Base-by-base conservation (phyloP, 2,888 invertebrate genomes). In the Campoletis raptor region DNA sequence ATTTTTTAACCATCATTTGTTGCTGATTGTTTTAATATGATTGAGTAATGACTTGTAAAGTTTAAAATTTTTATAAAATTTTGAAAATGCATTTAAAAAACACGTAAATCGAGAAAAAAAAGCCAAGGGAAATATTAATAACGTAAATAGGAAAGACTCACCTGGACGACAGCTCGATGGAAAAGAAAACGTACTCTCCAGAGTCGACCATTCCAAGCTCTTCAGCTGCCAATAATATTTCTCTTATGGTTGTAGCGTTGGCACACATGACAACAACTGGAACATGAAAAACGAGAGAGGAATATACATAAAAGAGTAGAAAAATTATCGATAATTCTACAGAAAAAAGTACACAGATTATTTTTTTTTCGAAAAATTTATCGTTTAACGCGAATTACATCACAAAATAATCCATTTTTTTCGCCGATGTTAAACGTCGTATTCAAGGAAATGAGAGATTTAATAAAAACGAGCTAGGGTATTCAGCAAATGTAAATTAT, bases 111-210 rank as follows among this genome's bases (percentile, higher is more conserved):
- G 18, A 42, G 18, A 54, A 21, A 74, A 74, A 40, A 64, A 42
- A 52, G 12, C 8, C n/a, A 36, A 48, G 15, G 7, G 21, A n/a
- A 12, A 30, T 6, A 54, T 36, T n/a, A 66, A 9, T 52, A 18
- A 9, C 10, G 5, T 15, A 6, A 72, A 24, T 10, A 7, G 52
- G 10, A 18, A n/a, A 64, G 37, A 84, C 97, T 96, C 95, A 99
- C 99, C 98, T 98, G 89, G 98, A 98, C 94, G 98, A 99, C 54
- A 99, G 96, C 94, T 99, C 99, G 91, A 99, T 98, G 95, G 99
- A 99, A 95, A 99, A 98, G 95, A 99, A 99, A 78, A 99, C 98
- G 95, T 99, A 99, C 95, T 99, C 99, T 9, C 99, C 99, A 85
- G 97, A 98, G 82, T 97, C 97, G 89, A 98, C 98, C 98, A 99